Evolutionary conservation across 1,140 invertebrate genomes (phyloP).

Genomic region (Chironomus striatipennis): DNA sequence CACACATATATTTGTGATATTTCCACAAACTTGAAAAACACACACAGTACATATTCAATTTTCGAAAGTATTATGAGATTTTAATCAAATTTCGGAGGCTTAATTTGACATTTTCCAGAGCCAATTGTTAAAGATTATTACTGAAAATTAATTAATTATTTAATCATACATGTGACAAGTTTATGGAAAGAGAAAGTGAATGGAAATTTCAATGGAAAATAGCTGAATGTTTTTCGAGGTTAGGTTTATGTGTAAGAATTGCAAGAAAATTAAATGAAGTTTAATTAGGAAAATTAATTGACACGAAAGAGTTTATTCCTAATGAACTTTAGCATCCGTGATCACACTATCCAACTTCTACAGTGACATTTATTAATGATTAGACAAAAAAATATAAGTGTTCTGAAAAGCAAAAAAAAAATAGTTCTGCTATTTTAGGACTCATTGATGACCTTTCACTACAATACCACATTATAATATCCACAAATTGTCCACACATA

Average conservation of each 20-base stretch:
- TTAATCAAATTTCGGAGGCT: conserved; percentile 8
- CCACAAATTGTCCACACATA: background rate
- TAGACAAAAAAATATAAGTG: no score
- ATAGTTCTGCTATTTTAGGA: no score
- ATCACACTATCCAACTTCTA: no score
- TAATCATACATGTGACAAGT: background rate
- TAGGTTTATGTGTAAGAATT: background rate
- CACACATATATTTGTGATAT: background rate
- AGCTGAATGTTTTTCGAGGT: conserved; percentile 6
- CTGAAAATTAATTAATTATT: background rate
- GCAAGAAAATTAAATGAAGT: no score
- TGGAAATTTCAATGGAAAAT: background rate
- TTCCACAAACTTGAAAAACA: conserved; percentile 10
- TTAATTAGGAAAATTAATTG: no score
- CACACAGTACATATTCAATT: background rate
- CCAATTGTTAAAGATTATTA: background rate
- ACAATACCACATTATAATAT: no score
- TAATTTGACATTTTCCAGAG: background rate
- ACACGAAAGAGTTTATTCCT: no score
- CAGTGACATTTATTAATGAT: no score
- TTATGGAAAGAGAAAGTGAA: no score
- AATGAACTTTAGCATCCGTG: no score
- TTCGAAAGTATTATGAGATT: background rate
- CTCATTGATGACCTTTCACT: no score
- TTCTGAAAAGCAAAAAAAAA: no score